Base-by-base conservation (phyloP, 2,797 vertebrate species). In the Xiphophorus birchmanni region DNA sequence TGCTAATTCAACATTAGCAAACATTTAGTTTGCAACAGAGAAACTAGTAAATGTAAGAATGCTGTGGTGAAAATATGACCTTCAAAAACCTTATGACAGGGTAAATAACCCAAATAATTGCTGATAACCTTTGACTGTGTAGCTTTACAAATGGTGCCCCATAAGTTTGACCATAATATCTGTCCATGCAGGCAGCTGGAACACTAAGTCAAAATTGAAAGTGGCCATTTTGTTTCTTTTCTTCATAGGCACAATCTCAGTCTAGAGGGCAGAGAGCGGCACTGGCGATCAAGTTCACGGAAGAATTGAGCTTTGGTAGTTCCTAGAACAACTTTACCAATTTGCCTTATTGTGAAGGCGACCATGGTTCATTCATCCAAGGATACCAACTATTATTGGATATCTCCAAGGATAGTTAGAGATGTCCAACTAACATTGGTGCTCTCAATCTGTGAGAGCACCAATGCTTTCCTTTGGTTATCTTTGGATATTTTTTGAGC, bases 401-500 rank as follows among this genome's bases (percentile, higher is more conserved):
- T 3, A 65, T 23, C 2, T 37, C 79, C 50, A 37, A 37, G 37
- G 4, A 37, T 37, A 37, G 3, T 4, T 4, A 37, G 3, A 4
- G 37, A 37, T 37, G 4, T 37, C 37, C 37, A 3, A 37, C 37
- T 37, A 37, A 3, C 37, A 37, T 37, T 37, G 37, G 37, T 4
- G 2, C 73, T 42, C 65, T 84, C 56, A 42, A 75, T 77, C 29
- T 26, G 1, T 85, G n/a, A 80, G 56, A 77, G 80, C 56, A 54
- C 79, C 52, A 44, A 10, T 74, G 75, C 82, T 88, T 84, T 74
- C 63, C 71, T 79, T 84, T 44, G 26, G 15, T 86, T 89, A 88
- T 89, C 85, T 75, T 73, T 56, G 50, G 65, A 77, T 48, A 63
- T 85, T 52, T 52, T 21, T 50, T 21, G 17, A 23, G 50, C 0